Base-by-base conservation (phyloP, 2,797 vertebrate genomes). In the Chanos chanos region DNA sequence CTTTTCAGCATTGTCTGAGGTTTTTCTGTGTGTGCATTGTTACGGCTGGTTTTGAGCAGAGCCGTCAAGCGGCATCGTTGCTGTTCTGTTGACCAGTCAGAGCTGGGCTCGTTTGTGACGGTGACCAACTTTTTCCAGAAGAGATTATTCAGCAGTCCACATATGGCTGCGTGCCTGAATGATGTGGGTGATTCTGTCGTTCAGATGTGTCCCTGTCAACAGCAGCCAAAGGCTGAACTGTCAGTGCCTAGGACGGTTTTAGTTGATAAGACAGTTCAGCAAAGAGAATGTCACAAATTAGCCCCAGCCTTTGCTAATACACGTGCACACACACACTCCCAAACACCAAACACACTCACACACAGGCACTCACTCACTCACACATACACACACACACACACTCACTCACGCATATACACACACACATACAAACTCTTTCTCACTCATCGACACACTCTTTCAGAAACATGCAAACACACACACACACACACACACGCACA, bases 1-100 rank as follows among this genome's bases (percentile, higher is more conserved):
- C 34, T 18, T 56, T 68, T 68, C 58, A 56, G 60, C 9, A 15
- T 55, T 54, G 66, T 30, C 18, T n/a, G 56, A 15, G n/a, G 28
- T 25, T 19, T 16, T 45, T 52, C 19, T 49, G 30, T 37, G 57
- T 19, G 45, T 15, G 4, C 51, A 54, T 56, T 45, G 59, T 66
- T 16, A 10, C 41, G 36, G 30, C 31, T 36, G 10, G 21, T 25
- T 19, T 60, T 57, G 49, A 44, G 22, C 39, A 27, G 31, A 15
- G 57, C 37, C 34, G 28, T 12, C 21, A 34, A 22, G 19, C 10
- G 30, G 48, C 28, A 43, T 53, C 9, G 7, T 37, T 59, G 63
- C 36, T 36, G 5, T 51, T 63, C 59, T 62, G 49, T 62, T 57
- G 39, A 57, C 51, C 24, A 24, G 25, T 47, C 24, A 33, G 25